Percentiles rank a stretch among this genome's conserved stretches.
Evolutionary conservation across 2,888 invertebrate genomes (phyloP).

Genomic region (Coleophora deauratella): DNA sequence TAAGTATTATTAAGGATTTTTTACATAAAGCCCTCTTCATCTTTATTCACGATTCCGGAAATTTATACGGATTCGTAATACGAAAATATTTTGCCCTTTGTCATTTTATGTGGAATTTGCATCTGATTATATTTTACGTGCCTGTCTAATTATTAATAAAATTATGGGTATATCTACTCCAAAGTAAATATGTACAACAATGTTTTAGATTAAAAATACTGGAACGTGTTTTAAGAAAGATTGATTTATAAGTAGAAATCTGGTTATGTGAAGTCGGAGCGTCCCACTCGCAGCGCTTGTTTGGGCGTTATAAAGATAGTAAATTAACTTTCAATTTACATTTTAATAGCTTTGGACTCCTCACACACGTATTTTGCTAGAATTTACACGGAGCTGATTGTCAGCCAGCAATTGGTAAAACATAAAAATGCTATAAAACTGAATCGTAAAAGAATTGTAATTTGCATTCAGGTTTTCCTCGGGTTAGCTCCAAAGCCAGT

Average conservation of each 20-base stretch:
- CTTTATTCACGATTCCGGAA: no score
- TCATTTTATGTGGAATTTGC: no score
- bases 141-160: no score
- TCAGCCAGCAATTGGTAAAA: constrained; percentile 61
- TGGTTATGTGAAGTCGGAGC: not conserved
- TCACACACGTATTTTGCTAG: constrained; percentile 59
- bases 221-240: constrained; percentile 5
- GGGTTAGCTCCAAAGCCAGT: constrained; percentile 26
- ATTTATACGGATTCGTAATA: no score
- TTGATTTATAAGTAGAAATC: constrained; percentile 8
- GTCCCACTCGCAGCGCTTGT: not conserved
- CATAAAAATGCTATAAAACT: constrained; percentile 66
- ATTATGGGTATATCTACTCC: no score
- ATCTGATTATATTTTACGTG: no score
- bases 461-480: constrained; percentile 40
- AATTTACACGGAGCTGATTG: constrained; percentile 60
- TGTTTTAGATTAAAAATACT: not conserved
- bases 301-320: constrained; percentile 18
- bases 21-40: no score
- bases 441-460: constrained; percentile 65
- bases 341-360: constrained; percentile 51
- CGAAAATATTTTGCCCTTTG: no score
- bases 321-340: constrained; percentile 52
- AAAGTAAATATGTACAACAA: no score
- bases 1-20: no score